Conservation (phyloP, 2,888 invertebrate genomes). For the Zonitis immaculata region DNA sequence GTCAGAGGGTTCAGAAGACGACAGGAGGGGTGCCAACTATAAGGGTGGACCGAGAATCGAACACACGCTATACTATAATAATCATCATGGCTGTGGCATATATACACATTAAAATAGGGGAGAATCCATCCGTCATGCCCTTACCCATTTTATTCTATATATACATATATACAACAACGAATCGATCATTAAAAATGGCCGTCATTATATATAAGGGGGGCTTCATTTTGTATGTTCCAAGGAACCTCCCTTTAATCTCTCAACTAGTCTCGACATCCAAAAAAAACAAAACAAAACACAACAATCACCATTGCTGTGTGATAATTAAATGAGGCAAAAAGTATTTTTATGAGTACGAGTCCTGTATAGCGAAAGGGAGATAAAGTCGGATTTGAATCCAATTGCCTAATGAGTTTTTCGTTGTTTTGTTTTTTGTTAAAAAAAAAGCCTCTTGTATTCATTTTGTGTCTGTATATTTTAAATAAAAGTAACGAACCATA, state of each 20-base stretch:
- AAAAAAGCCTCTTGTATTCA: background rate
- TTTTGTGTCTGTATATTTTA: background rate
- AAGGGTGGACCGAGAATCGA: background rate
- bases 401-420: background rate
- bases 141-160: too few species aligned
- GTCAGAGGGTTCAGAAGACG: too few species aligned
- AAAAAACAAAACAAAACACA: too few species aligned
- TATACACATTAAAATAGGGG: background rate
- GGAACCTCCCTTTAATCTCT: background rate
- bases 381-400: background rate
- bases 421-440: too few species aligned
- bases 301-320: background rate
- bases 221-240: conserved; percentile 25
- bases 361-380: background rate
- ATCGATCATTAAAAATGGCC: conserved; percentile 23
- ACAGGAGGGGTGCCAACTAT: background rate
- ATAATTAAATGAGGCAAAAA: conserved; percentile 14
- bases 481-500: conserved; percentile 18
- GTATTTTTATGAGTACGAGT: background rate
- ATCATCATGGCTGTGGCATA: background rate
- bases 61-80: background rate
- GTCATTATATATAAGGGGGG: conserved; percentile 18
- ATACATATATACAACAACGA: conserved; percentile 6
- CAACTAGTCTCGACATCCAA: too few species aligned
- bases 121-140: conserved; percentile 7